Percentiles rank a stretch among this genome's conserved stretches.
These are phyloP conservation scores for Galendromus occidentalis DNA, from an alignment of 1,140 invertebrate species.

Conservation along the genomic window DNA sequence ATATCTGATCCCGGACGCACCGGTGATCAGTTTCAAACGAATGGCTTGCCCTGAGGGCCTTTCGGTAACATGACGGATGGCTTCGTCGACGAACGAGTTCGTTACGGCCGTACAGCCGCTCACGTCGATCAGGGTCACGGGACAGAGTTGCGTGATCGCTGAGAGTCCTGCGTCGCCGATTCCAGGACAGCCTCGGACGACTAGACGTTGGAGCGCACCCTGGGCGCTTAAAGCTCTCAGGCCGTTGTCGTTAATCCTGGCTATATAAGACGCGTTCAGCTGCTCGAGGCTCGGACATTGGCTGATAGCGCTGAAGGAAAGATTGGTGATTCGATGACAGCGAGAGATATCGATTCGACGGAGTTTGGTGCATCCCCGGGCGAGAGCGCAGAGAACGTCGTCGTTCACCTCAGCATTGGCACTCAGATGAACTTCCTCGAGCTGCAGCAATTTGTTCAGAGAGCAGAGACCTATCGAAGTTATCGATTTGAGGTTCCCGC, in stretches of 20 bases:
- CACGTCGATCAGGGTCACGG: conserved; percentile 15
- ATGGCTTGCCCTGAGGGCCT: not conserved
- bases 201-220: conserved; percentile 15
- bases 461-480: not conserved
- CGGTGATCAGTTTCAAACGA: not conserved
- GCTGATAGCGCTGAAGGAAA: conserved; percentile 17
- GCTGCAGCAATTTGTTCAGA: not conserved
- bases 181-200: conserved; percentile 16
- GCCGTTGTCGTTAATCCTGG: conserved; percentile 17
- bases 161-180: conserved; percentile 17
- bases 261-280: conserved; percentile 17
- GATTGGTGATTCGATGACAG: conserved; percentile 17
- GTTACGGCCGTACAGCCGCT: conserved; percentile 18
- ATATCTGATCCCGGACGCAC: not conserved
- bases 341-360: conserved; percentile 15
- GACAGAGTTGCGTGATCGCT: conserved; percentile 15
- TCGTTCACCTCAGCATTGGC: conserved; percentile 17
- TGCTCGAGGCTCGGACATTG: conserved; percentile 14
- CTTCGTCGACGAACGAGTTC: conserved; percentile 11
- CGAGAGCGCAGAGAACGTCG: conserved; percentile 17
- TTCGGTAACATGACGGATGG: not conserved
- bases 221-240: conserved; percentile 17
- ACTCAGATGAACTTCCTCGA: conserved; percentile 15
- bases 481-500: not conserved
- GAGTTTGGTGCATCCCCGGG: conserved; percentile 16